Percentiles rank a stretch among this genome's conserved stretches.
phyloP scores from a whole-genome alignment of 2,113 vertebrate genomes.

The Riparia riparia region DNA sequence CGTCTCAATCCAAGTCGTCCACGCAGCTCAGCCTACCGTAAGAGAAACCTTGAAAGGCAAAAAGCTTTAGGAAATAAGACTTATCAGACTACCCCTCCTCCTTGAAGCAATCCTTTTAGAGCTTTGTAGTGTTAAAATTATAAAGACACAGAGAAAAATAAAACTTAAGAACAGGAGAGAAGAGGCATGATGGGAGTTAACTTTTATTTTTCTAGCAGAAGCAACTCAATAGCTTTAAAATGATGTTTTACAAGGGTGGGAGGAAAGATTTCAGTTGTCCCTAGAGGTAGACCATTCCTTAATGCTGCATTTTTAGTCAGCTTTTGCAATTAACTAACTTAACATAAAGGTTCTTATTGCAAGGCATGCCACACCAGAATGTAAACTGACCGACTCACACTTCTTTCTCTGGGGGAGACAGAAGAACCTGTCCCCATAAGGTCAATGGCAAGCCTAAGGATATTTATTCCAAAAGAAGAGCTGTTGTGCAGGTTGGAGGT shows the following conservation, averaged over 20 bases:
- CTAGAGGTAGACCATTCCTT: background rate
- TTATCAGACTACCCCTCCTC: slow-evolving; percentile 9
- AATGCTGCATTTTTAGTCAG: background rate
- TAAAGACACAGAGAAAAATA: background rate
- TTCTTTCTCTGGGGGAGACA: background rate
- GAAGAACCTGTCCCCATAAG: background rate
- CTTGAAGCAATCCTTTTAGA: background rate
- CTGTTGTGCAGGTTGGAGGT: fast-evolving
- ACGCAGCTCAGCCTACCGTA: slow-evolving; percentile 3
- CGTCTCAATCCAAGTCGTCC: background rate
- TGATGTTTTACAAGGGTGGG: background rate
- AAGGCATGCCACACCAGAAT: background rate
- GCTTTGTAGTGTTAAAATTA: background rate
- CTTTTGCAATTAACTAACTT: background rate
- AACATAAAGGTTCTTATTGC: background rate
- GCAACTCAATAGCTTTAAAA: background rate
- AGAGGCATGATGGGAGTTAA: background rate
- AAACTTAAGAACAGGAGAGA: background rate
- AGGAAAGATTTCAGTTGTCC: background rate
- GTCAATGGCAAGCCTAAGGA: background rate
- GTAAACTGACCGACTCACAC: background rate
- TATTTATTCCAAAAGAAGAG: background rate
- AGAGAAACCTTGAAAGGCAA: slow-evolving; percentile 49
- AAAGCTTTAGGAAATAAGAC: slow-evolving; percentile 32
- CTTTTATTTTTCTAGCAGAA: background rate